Evolutionary conservation across 2,888 invertebrate genomes (phyloP).

Genomic region (Cheilosia vernalis): DNA sequence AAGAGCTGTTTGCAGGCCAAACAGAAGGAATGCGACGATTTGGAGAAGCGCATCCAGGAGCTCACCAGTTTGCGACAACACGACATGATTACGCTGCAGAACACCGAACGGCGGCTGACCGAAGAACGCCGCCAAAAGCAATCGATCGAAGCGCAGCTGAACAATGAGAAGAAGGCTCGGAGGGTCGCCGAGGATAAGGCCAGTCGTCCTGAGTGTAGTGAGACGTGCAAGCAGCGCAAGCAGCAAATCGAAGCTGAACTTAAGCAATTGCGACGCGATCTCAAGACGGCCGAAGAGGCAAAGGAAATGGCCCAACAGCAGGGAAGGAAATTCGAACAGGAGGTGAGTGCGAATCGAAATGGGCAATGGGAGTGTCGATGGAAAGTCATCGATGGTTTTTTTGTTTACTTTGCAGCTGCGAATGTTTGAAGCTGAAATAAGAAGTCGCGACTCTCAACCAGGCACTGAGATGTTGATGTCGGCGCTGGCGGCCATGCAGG

Average conservation of each 20-base stretch:
- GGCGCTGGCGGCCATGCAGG: conserved; percentile 92
- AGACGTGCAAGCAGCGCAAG: conserved; percentile 87
- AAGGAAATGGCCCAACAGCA: conserved; percentile 83
- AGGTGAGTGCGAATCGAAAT: conserved; percentile 77
- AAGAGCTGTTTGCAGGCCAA: conserved; percentile 92
- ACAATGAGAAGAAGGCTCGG: conserved; percentile 89
- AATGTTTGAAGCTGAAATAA: conserved; percentile 82
- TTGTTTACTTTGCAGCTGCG: conserved; percentile 78
- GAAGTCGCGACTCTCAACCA: conserved; percentile 82
- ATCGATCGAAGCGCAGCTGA: conserved; percentile 89
- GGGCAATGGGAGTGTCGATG: too few species aligned
- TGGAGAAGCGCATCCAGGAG: conserved; percentile 92
- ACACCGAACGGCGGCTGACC: conserved; percentile 91
- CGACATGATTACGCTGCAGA: conserved; percentile 90
- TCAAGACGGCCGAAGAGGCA: conserved; percentile 88
- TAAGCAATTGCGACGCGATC: conserved; percentile 87
- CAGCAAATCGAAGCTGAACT: conserved; percentile 88
- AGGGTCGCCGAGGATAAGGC: conserved; percentile 85
- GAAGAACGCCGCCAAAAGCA: conserved; percentile 92
- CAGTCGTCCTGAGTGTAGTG: conserved; percentile 86
- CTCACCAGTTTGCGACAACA: conserved; percentile 88
- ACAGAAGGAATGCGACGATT: conserved; percentile 90
- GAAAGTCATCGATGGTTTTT: not conserved
- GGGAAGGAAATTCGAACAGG: conserved; percentile 82
- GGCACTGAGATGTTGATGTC: conserved; percentile 91